Evolutionary conservation across 2,113 vertebrate species (phyloP).

Genomic region (Coptodon bakossiorum): DNA sequence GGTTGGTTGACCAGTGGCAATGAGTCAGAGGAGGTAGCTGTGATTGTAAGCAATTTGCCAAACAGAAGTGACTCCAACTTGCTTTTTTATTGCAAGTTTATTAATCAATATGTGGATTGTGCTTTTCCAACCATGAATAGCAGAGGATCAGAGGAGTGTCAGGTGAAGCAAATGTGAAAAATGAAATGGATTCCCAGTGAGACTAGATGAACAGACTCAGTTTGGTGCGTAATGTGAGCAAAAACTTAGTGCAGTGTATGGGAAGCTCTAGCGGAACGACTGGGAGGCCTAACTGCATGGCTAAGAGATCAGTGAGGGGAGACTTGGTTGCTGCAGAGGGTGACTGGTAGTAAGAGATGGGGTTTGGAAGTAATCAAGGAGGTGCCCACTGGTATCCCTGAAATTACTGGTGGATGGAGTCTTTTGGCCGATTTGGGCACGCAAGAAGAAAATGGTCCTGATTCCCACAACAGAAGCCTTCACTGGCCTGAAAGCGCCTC

Average conservation of each 20-base stretch:
- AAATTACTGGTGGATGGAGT: neutral
- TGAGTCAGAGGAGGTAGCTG: neutral
- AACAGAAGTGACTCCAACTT: neutral
- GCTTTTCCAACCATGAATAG: neutral
- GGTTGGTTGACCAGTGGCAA: neutral
- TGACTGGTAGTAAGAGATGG: neutral
- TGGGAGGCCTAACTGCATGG: neutral
- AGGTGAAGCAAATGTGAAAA: neutral
- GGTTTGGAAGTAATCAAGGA: neutral
- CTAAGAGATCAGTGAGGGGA: neutral
- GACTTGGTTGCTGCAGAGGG: neutral
- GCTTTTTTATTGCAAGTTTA: neutral
- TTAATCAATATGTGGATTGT: neutral
- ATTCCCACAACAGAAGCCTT: neutral
- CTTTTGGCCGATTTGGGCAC: neutral
- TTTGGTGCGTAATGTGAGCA: neutral
- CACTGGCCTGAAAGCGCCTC: neutral
- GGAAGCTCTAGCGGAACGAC: neutral
- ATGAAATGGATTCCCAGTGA: neutral
- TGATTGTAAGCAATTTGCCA: neutral
- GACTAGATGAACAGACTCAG: neutral
- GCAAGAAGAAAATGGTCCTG: neutral
- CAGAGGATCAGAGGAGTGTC: neutral
- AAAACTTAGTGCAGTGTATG: neutral
- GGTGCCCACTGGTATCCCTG: neutral